Evolutionary conservation across 1,140 invertebrate genomes (phyloP).

Genomic region (Akabosia matsudoensis): DNA sequence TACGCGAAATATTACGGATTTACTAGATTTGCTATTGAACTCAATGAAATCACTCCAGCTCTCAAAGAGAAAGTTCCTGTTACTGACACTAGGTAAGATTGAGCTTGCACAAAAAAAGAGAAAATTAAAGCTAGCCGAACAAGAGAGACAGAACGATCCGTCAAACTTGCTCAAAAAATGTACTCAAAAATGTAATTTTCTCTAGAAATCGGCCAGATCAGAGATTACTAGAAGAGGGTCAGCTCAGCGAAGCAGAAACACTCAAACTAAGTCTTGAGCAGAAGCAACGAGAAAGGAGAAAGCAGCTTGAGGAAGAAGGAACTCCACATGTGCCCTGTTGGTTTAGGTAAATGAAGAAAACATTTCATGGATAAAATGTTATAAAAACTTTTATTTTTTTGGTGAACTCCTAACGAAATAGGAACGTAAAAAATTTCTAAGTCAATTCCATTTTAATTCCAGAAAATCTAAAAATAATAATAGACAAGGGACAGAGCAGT

Average conservation of each 20-base stretch:
- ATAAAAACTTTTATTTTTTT: too few relatives aligned
- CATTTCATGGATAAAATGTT: neutral
- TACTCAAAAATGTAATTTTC: slow-evolving; percentile 10
- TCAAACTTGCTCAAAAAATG: neutral
- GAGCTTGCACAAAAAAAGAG: neutral
- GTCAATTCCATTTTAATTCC: slow-evolving; percentile 18
- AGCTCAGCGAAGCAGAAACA: slow-evolving; percentile 66
- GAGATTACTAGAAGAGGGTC: slow-evolving; percentile 68
- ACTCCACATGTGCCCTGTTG: slow-evolving; percentile 58
- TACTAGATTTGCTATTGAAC: slow-evolving; percentile 77
- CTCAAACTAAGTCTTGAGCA: slow-evolving; percentile 68
- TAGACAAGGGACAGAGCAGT: slow-evolving; percentile 58
- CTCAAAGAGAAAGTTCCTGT: slow-evolving; percentile 62
- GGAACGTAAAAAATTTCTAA: neutral
- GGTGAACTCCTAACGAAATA: neutral
- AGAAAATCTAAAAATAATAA: slow-evolving; percentile 48
- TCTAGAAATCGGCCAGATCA: slow-evolving; percentile 60
- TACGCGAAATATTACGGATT: slow-evolving; percentile 80
- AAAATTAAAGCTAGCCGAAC: neutral
- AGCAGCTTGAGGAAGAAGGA: slow-evolving; percentile 59
- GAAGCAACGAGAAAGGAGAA: slow-evolving; percentile 64
- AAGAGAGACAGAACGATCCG: neutral
- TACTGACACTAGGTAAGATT: slow-evolving; percentile 66
- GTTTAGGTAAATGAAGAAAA: slow-evolving; percentile 59
- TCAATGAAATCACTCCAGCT: slow-evolving; percentile 73